These are phyloP conservation scores for Salminus brasiliensis DNA, from an alignment of 2,113 vertebrate species.

Conservation along the genomic window DNA sequence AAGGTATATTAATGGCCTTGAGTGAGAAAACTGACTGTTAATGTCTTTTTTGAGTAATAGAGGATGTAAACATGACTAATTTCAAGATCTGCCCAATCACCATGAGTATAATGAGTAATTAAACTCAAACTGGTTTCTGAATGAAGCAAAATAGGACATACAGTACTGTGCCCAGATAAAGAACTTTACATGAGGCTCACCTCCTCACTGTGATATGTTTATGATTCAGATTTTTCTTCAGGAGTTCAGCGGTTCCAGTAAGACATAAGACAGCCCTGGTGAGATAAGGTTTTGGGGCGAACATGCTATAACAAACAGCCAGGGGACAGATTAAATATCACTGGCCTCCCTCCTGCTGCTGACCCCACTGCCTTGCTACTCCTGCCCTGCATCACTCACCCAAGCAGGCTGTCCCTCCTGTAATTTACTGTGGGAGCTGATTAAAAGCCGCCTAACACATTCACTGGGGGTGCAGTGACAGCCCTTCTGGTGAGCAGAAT, in stretches of 20 bases:
- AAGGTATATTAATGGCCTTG: no score
- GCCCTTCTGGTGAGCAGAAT: not conserved
- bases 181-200: no score
- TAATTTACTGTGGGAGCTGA: slow-evolving; percentile 1
- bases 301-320: slow-evolving; percentile 14
- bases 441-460: not conserved
- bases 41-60: no score
- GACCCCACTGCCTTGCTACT: slow-evolving; percentile 4
- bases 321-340: slow-evolving; percentile 35
- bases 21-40: no score
- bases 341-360: not conserved
- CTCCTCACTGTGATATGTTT: not conserved
- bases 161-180: no score
- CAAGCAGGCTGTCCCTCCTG: not conserved
- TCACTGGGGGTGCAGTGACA: not conserved
- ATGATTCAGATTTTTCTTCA: not conserved
- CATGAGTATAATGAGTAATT: no score
- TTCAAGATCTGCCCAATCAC: no score
- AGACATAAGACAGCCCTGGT: not conserved
- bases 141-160: no score
- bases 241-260: not conserved
- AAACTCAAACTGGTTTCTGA: no score
- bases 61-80: no score
- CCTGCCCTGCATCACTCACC: slow-evolving; percentile 3
- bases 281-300: not conserved